Conservation (phyloP, 2,113 vertebrate species). For the Pelusios castaneus region DNA sequence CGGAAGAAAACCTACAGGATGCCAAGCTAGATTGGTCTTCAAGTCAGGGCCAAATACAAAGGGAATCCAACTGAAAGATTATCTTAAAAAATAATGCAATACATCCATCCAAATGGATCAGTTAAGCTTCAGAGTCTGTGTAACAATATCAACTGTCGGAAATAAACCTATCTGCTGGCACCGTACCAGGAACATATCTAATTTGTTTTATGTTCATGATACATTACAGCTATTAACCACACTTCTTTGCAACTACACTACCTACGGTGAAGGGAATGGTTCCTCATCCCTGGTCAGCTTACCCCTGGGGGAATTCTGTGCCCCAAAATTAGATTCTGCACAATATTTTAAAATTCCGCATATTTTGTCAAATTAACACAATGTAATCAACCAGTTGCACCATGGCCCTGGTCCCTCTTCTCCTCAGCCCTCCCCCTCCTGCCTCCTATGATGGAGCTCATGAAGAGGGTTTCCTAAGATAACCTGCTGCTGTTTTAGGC, state of each 20-base stretch:
- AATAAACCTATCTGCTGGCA: background rate
- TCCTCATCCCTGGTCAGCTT: too few relatives aligned
- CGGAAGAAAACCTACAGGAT: background rate
- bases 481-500: background rate
- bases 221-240: background rate
- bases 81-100: background rate
- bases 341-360: too few relatives aligned
- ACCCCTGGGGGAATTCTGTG: too few relatives aligned
- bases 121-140: background rate
- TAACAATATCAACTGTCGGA: too few relatives aligned
- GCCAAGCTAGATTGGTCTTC: background rate
- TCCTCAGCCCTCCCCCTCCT: background rate
- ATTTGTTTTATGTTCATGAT: background rate
- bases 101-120: background rate
- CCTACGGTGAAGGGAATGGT: too few relatives aligned
- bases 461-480: background rate
- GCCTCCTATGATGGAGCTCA: too few relatives aligned
- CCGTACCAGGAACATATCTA: background rate
- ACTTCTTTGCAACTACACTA: too few relatives aligned
- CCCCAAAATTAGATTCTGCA: too few relatives aligned
- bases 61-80: rapidly evolving
- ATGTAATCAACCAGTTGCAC: too few relatives aligned
- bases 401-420: background rate
- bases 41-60: background rate
- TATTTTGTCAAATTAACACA: too few relatives aligned